These are phyloP conservation scores for Tapirus indicus DNA, from an alignment of 2,797 vertebrate species.

Conservation along the genomic window DNA sequence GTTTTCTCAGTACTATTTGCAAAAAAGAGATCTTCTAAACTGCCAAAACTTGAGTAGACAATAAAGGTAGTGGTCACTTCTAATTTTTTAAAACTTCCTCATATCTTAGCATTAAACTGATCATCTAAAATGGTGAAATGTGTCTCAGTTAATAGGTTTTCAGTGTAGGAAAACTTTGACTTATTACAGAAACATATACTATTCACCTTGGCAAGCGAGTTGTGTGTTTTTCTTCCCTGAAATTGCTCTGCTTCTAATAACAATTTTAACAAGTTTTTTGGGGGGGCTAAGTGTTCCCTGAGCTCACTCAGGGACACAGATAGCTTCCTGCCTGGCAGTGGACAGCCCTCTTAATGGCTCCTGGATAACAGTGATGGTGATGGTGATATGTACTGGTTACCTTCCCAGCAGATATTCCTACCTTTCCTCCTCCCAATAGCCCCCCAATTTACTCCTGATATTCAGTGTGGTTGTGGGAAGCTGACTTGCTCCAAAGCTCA, in stretches of 20 bases:
- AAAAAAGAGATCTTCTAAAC: slow-evolving; percentile 17
- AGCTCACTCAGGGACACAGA: neutral
- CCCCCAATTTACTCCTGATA: neutral
- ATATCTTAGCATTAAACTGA: neutral
- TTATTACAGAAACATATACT: neutral
- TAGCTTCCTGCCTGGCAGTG: neutral
- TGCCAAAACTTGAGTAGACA: neutral
- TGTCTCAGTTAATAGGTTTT: neutral
- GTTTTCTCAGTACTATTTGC: neutral
- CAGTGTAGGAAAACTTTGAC: neutral
- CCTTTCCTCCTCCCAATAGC: no score
- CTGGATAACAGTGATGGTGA: neutral
- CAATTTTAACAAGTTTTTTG: neutral
- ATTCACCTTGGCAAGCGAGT: neutral
- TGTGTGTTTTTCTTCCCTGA: neutral
- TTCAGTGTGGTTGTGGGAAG: neutral
- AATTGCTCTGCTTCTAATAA: neutral
- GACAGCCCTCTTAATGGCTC: neutral
- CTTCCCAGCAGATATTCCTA: neutral
- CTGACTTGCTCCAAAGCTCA: neutral
- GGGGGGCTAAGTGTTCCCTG: neutral
- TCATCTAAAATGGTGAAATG: neutral
- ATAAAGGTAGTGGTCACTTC: neutral
- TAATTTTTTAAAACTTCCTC: neutral
- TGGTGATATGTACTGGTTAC: neutral